These are phyloP conservation scores for Ceratitis capitata DNA, from an alignment of 1,140 invertebrate species.

Conservation along the genomic window DNA sequence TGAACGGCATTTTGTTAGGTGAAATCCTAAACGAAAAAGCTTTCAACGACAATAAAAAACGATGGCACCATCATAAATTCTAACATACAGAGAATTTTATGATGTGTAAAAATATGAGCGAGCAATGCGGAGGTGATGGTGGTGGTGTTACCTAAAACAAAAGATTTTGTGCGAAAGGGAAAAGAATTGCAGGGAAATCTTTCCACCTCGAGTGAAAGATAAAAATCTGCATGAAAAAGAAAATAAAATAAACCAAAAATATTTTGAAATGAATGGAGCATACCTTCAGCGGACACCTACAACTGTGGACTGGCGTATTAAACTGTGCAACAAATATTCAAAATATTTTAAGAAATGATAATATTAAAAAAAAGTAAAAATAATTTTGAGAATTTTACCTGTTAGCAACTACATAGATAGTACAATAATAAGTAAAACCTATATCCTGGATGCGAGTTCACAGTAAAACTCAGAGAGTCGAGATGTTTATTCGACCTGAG, in stretches of 20 bases:
- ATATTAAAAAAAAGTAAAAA: too few relatives aligned
- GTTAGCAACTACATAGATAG: too few relatives aligned
- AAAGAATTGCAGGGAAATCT: not conserved
- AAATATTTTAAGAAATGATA: too few relatives aligned
- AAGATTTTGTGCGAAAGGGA: not conserved
- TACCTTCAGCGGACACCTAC: not conserved
- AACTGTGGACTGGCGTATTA: not conserved
- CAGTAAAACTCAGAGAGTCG: too few relatives aligned
- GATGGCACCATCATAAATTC: constrained; percentile 31
- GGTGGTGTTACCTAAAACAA: not conserved
- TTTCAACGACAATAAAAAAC: constrained; percentile 35
- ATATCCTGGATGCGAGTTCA: too few relatives aligned
- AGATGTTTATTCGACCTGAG: too few relatives aligned
- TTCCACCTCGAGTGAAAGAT: constrained; percentile 12
- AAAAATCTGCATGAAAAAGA: constrained; percentile 14
- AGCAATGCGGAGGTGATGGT: not conserved
- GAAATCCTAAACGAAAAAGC: constrained; percentile 19
- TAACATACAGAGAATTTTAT: constrained; percentile 25
- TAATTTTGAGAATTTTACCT: too few relatives aligned
- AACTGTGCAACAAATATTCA: too few relatives aligned
- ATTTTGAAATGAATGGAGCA: not conserved
- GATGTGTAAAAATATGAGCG: constrained; percentile 28
- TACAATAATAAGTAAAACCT: too few relatives aligned
- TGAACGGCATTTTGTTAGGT: not conserved
- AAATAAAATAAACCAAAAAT: not conserved